Evolutionary conservation across 1,140 invertebrate species (phyloP).

Genomic region (Phenacoccus solenopsis): DNA sequence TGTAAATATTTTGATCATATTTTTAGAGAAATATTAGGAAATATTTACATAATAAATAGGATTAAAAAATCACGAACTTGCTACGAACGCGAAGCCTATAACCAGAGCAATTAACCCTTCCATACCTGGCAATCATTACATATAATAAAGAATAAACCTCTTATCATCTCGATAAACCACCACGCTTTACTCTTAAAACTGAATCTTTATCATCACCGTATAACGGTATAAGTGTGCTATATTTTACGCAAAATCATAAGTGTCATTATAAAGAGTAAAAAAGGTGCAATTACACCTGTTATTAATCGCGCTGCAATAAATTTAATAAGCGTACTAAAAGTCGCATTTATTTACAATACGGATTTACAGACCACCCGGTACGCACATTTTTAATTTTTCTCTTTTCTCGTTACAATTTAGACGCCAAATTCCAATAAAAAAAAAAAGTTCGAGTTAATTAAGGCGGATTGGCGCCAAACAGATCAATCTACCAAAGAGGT

Average conservation of each 20-base stretch:
- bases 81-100: too few relatives aligned
- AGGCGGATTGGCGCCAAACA: neutral
- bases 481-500: constrained; percentile 1
- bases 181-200: too few relatives aligned
- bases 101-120: too few relatives aligned
- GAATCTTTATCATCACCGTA: too few relatives aligned
- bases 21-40: too few relatives aligned
- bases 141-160: too few relatives aligned
- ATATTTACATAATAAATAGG: too few relatives aligned
- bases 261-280: neutral
- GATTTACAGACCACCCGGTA: constrained; percentile 1
- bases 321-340: neutral
- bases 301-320: neutral
- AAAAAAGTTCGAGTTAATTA: constrained; percentile 1
- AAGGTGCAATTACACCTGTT: neutral
- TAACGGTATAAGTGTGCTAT: neutral
- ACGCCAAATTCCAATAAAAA: constrained; percentile 2
- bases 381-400: neutral
- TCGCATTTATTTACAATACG: neutral
- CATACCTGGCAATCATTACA: too few relatives aligned
- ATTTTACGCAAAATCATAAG: neutral
- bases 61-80: too few relatives aligned
- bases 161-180: too few relatives aligned
- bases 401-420: neutral
- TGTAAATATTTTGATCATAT: too few relatives aligned